Conservation (phyloP, 2,797 vertebrate genomes). For the Gymnocypris eckloni region DNA sequence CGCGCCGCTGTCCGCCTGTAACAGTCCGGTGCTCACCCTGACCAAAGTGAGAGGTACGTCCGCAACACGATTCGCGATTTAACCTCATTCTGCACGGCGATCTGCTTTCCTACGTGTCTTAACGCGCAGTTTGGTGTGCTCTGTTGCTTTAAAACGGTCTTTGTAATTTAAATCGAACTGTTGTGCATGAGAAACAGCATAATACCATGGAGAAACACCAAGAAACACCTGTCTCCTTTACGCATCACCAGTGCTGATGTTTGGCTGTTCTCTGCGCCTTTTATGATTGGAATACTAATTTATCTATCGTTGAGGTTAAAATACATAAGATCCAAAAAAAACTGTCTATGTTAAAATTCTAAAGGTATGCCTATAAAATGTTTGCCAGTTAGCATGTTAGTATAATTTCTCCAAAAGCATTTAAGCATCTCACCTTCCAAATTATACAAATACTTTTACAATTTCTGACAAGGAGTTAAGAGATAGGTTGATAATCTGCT, state of each 20-base stretch:
- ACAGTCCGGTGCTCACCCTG: slow-evolving; percentile 96
- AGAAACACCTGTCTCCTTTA: slow-evolving; percentile 27
- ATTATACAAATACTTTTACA: neutral
- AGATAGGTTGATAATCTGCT: neutral
- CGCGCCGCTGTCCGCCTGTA: slow-evolving; percentile 95
- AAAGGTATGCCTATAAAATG: neutral
- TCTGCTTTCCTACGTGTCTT: neutral
- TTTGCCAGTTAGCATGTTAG: neutral
- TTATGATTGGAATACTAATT: neutral
- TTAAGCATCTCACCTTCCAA: neutral
- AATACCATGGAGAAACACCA: neutral
- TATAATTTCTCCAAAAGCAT: neutral
- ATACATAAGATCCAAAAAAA: neutral
- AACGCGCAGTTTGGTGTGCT: neutral
- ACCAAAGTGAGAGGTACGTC: slow-evolving; percentile 95
- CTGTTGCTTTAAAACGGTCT: neutral
- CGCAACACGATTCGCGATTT: slow-evolving; percentile 1
- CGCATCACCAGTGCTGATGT: slow-evolving; percentile 37
- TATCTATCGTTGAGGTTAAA: neutral
- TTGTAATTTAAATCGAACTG: neutral
- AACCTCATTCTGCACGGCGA: neutral
- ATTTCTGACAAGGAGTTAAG: neutral
- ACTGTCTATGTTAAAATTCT: neutral
- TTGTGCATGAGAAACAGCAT: neutral
- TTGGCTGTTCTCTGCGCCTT: neutral